Evolutionary conservation across 2,797 vertebrate species (phyloP).

Genomic region (Discoglossus pictus): DNA sequence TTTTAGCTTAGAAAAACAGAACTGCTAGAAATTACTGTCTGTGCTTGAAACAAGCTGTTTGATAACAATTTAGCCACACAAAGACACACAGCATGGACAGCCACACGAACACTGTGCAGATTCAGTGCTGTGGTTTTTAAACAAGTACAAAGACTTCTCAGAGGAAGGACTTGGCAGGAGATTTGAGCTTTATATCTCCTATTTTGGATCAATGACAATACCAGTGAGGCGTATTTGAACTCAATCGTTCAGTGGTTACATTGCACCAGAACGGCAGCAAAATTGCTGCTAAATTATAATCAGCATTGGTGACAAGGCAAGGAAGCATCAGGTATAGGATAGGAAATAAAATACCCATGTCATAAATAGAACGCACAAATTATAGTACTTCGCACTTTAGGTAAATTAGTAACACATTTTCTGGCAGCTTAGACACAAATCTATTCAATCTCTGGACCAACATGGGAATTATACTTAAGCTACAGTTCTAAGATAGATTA

Average conservation of each 20-base stretch:
- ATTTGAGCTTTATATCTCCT: slow-evolving; percentile 29
- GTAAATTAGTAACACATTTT: too few species aligned
- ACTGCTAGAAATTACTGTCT: slow-evolving; percentile 50
- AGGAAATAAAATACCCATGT: too few species aligned
- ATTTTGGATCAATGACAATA: slow-evolving; percentile 39
- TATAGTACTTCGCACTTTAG: too few species aligned
- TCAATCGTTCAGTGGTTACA: slow-evolving; percentile 17
- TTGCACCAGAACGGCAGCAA: slow-evolving; percentile 8
- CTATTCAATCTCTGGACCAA: too few species aligned
- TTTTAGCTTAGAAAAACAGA: slow-evolving; percentile 47
- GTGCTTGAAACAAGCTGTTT: slow-evolving; percentile 12
- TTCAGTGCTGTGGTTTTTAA: slow-evolving; percentile 30
- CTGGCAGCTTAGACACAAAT: too few species aligned
- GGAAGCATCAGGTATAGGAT: too few species aligned
- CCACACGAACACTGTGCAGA: slow-evolving; percentile 17
- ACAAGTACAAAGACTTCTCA: slow-evolving; percentile 40
- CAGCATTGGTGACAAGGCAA: slow-evolving; percentile 19
- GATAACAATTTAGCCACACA: neutral
- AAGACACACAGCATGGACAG: slow-evolving; percentile 31
- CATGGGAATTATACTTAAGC: too few species aligned
- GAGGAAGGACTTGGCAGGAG: slow-evolving; percentile 41
- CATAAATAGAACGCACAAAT: too few species aligned
- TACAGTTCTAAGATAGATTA: too few species aligned
- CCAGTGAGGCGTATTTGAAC: slow-evolving; percentile 32
- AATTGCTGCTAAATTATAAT: slow-evolving; percentile 13